Evolutionary conservation across 2,113 vertebrate genomes (phyloP), one percentile per base, ranked within the genome.

Genomic region (Equus przewalskii): DNA sequence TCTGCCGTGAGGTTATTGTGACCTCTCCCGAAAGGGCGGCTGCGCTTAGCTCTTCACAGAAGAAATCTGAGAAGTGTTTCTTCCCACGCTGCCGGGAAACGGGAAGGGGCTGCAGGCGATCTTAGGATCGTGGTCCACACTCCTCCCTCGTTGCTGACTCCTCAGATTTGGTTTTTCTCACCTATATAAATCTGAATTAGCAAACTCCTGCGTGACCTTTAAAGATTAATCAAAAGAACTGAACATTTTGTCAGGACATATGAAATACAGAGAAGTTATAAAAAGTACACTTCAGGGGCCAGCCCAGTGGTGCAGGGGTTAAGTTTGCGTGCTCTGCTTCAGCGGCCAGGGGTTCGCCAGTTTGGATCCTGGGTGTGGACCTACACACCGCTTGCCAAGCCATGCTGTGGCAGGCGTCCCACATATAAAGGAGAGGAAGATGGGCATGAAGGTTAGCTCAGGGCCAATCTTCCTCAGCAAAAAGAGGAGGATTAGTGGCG

Each of bases 101-200:
- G 4, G 51, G 46, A n/a, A 28, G 62, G 0, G 10, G 54, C 30
- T 16, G 16, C 16, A 62, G 22, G 33, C 14, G 36, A n/a, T 69
- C 41, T 24, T 26, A 46, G n/a, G 26, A 44, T n/a, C 1, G 0
- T 0, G 2, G 28, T 72, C 51, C 7, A 2, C 6, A 0, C 56
- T 95, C 67, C 24, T 76, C 54, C 24, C 16, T 36, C 26, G 30
- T 70, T 19, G 11, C 44, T 6, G 56, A 58, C 78, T 46, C 15
- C 49, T 28, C 44, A 7, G 58, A 4, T 80, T 84, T 89, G 22
- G 15, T 49, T 94, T 84, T 83, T 8, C 65, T 81, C 10, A 2
- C 44, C 75, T 72, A 14, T 58, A 62, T 72, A 62, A 82, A 65
- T 44, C 24, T 70, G 36, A 83, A 72, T n/a, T 28, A 84, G 30